Base-by-base conservation (phyloP, 2,113 vertebrate species). In the Chiloscyllium plagiosum region DNA sequence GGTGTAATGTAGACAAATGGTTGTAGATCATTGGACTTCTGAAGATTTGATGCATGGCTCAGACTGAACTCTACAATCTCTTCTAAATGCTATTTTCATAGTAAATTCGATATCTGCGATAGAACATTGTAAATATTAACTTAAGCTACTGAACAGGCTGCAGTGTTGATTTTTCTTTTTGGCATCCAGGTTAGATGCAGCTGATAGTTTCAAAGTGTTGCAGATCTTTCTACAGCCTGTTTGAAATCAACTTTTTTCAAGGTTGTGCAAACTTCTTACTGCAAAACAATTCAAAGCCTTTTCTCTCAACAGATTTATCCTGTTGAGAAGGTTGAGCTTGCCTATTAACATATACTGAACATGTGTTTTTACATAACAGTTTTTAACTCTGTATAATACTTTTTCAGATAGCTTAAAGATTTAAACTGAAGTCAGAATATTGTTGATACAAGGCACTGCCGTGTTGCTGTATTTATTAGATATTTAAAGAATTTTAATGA, bases 371-470 rank as follows among this genome's bases (percentile, higher is more conserved):
- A 22, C 66, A 70, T 47, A 50, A 72, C 42, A 72, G 42, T 95
- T 95, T 95, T 72, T 72, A 95, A 95, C 94, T 22, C 94, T 70
- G 68, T 95, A 72, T 72, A 95, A 95, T 72, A 50, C 42, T 95
- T 95, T 95, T 95, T 76, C 94, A 76, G 52, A 61, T 52, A 47
- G 1, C 80, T 61, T 90, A 61, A 89, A 95, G 22, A 47, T 42
- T 69, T 50, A 24, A 19, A 29, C 29, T 50, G 33, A 93, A 68
- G 52, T 69, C n/a, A 26, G 92, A 47, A 69, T 94, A 94, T 72
- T 66, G 10, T 95, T 95, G 68, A 33, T 52, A 42, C 42, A 19
- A 24, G 68, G 37, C 37, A 72, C 47, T 72, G 68, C 94, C 68
- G 5, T 72, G 24, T 70, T 72, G 47, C 69, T 72, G 33, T 72